Conservation (phyloP, 2,113 vertebrate genomes). For the Lanius ludovicianus region DNA sequence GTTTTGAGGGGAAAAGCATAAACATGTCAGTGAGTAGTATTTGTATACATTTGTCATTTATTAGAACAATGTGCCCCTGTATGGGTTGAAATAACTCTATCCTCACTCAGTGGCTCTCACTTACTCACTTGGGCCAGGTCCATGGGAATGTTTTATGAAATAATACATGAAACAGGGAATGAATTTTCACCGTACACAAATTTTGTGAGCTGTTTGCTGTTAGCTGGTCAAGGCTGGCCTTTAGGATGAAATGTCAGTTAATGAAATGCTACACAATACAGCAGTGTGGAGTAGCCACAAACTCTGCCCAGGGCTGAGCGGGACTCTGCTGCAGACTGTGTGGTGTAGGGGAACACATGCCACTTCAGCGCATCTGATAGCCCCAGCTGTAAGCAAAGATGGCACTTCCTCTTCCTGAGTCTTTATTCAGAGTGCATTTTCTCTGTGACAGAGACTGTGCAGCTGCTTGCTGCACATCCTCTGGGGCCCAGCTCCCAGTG, state of each 20-base stretch:
- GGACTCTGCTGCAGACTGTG: background rate
- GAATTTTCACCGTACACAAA: background rate
- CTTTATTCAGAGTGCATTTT: background rate
- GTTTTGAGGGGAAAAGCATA: background rate
- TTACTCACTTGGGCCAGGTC: background rate
- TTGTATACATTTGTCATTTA: background rate
- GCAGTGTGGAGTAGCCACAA: background rate
- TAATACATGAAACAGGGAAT: background rate
- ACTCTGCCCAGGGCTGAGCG: background rate
- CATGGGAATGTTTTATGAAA: background rate
- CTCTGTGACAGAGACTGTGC: background rate
- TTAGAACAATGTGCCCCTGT: background rate
- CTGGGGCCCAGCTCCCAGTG: background rate
- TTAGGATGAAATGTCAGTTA: background rate
- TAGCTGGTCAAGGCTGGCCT: background rate
- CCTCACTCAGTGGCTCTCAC: background rate
- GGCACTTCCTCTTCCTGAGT: background rate
- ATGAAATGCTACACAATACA: background rate
- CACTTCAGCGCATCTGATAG: background rate
- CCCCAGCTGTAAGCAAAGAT: background rate
- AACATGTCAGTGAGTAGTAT: background rate
- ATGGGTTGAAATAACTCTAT: background rate
- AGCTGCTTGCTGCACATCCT: background rate
- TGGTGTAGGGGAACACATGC: fast-evolving
- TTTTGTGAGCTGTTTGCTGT: background rate